phyloP scores from a whole-genome alignment of 2,113 vertebrate genomes.

The Trinectes maculatus region DNA sequence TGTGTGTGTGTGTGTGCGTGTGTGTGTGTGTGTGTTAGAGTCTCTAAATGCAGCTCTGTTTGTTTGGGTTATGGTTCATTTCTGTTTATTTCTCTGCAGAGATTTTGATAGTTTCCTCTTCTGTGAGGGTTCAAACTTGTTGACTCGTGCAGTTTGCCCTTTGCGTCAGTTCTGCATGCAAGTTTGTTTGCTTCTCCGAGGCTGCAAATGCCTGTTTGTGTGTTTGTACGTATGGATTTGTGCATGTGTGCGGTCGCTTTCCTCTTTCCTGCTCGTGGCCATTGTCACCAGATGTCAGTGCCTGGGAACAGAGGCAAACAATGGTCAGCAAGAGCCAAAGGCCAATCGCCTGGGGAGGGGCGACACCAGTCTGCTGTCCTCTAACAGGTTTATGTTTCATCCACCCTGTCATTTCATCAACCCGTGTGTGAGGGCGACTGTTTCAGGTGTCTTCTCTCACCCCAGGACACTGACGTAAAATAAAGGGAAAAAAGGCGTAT shows the following conservation, averaged over 20 bases:
- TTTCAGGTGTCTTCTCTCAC: conserved; percentile 6
- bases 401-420: conserved; percentile 36
- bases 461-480: neutral
- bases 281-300: conserved; percentile 81
- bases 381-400: conserved; percentile 67
- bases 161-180: conserved; percentile 16
- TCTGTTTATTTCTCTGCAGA: conserved; percentile 6
- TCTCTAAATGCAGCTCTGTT: conserved; percentile 13
- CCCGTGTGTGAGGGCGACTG: conserved; percentile 20
- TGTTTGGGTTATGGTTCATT: conserved; percentile 5
- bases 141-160: neutral
- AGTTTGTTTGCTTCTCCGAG: conserved; percentile 28
- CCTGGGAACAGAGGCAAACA: conserved; percentile 81
- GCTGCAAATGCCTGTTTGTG: conserved; percentile 12
- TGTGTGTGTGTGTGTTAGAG: conserved; percentile 3
- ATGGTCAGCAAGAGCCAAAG: conserved; percentile 76
- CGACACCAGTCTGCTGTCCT: conserved; percentile 58
- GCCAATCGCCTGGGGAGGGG: conserved; percentile 64
- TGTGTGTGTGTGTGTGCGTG: neutral
- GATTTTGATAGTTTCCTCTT: conserved; percentile 16
- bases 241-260: conserved; percentile 29
- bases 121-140: conserved; percentile 1
- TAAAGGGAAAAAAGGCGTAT: conserved; percentile 13
- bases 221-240: conserved; percentile 24
- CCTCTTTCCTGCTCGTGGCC: conserved; percentile 57